Evolutionary conservation across 1,140 invertebrate genomes (phyloP).

Genomic region (Drosophila pruinosa): DNA sequence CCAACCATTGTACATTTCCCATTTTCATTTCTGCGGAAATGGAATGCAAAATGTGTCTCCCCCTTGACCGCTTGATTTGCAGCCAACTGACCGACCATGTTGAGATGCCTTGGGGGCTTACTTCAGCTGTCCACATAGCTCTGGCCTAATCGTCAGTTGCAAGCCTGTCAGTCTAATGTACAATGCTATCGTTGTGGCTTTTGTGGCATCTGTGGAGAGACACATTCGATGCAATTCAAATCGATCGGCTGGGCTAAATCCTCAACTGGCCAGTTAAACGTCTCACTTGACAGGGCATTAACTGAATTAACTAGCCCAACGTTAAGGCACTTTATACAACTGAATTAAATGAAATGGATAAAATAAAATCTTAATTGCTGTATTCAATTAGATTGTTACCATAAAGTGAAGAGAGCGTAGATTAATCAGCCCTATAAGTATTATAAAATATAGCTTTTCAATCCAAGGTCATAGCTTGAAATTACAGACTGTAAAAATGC

Average conservation of each 20-base stretch:
- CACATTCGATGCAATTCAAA: slow-evolving; percentile 34
- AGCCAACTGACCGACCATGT: slow-evolving; percentile 49
- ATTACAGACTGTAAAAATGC: neutral
- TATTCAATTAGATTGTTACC: no score
- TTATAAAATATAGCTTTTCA: no score
- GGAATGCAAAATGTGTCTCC: slow-evolving; percentile 9
- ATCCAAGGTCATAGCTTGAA: neutral
- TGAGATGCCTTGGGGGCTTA: slow-evolving; percentile 40
- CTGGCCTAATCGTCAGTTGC: slow-evolving; percentile 43
- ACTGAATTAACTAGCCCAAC: slow-evolving; percentile 63
- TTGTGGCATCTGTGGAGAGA: slow-evolving; percentile 8
- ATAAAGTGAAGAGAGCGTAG: no score
- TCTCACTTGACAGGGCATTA: slow-evolving; percentile 31
- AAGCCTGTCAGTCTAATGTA: slow-evolving; percentile 18
- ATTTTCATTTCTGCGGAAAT: slow-evolving; percentile 55
- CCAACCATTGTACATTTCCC: neutral
- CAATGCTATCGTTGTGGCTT: slow-evolving; percentile 11
- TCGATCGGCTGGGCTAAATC: slow-evolving; percentile 32
- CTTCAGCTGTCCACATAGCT: slow-evolving; percentile 32
- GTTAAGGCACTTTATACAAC: no score
- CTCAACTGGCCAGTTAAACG: slow-evolving; percentile 48
- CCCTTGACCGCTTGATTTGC: slow-evolving; percentile 49
- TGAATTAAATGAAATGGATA: no score
- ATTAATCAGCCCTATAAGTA: no score
- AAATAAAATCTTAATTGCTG: no score